Evolutionary conservation across 2,797 vertebrate genomes (phyloP).

Genomic region (Morelia viridis): DNA sequence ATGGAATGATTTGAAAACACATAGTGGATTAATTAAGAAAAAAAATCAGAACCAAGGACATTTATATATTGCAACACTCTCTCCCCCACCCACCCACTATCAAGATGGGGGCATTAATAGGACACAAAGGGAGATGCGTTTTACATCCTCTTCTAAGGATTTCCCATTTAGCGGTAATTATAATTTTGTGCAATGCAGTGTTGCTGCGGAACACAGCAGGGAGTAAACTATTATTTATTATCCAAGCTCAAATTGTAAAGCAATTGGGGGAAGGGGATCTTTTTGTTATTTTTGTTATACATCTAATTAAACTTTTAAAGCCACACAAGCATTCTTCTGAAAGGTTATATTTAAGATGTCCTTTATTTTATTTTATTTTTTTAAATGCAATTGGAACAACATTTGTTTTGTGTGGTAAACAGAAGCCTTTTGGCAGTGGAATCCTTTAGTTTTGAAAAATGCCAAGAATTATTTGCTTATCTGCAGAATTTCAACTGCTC

Average conservation of each 20-base stretch:
- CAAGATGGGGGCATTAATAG: constrained; percentile 12
- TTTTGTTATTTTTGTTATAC: constrained; percentile 58
- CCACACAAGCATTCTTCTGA: constrained; percentile 59
- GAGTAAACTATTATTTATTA: constrained; percentile 65
- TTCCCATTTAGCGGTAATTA: constrained; percentile 30
- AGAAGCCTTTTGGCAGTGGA: constrained; percentile 70
- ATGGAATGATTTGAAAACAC: constrained; percentile 3
- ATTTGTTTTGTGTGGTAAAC: constrained; percentile 72
- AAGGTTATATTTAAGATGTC: constrained; percentile 66
- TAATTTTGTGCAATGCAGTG: constrained; percentile 37
- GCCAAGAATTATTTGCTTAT: constrained; percentile 75
- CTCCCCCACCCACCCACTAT: neutral
- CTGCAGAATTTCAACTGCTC: constrained; percentile 62
- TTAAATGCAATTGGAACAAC: constrained; percentile 69
- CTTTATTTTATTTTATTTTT: constrained; percentile 52
- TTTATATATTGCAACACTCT: neutral
- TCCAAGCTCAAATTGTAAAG: constrained; percentile 64
- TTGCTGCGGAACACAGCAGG: constrained; percentile 55
- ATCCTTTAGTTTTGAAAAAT: constrained; percentile 70
- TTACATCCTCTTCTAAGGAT: neutral
- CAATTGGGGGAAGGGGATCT: constrained; percentile 16
- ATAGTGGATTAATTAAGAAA: constrained; percentile 6
- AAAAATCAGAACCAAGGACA: neutral
- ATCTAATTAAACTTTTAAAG: constrained; percentile 68
- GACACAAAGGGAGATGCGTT: neutral